Evolutionary conservation across 1,140 invertebrate species (phyloP).

Genomic region (Vanessa atalanta): DNA sequence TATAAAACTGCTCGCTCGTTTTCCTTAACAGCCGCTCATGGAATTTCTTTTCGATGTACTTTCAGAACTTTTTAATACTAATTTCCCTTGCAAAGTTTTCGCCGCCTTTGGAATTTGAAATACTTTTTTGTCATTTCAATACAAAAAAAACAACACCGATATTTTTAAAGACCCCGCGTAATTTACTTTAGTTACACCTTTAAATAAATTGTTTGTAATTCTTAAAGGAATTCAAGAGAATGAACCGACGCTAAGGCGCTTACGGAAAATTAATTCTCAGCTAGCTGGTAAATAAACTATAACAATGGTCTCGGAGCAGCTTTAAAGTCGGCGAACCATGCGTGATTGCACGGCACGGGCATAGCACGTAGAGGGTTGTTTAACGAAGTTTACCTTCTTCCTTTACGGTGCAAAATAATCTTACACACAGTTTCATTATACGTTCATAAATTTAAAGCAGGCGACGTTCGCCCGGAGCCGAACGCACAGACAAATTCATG

Average conservation of each 20-base stretch:
- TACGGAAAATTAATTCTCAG: constrained; percentile 20
- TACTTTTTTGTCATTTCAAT: constrained; percentile 28
- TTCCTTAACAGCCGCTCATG: constrained; percentile 20
- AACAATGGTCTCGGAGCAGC: constrained; percentile 16
- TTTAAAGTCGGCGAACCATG: constrained; percentile 24
- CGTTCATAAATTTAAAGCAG: constrained; percentile 32
- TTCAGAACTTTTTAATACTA: constrained; percentile 30
- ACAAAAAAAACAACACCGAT: constrained; percentile 9
- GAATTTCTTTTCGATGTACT: constrained; percentile 33
- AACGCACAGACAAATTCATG: constrained; percentile 27
- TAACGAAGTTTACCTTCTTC: constrained; percentile 23
- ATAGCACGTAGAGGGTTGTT: constrained; percentile 25
- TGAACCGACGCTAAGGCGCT: background rate
- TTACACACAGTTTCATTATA: constrained; percentile 27
- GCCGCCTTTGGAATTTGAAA: constrained; percentile 24
- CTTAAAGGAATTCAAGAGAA: background rate
- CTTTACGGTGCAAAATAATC: constrained; percentile 18
- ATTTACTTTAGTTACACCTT: constrained; percentile 8
- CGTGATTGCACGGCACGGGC: constrained; percentile 10
- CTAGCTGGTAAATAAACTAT: constrained; percentile 22
- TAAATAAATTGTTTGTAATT: background rate
- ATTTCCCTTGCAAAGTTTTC: constrained; percentile 32
- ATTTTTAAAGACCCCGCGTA: constrained; percentile 1
- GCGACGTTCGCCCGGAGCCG: constrained; percentile 24
- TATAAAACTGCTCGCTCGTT: constrained; percentile 5